Conservation (phyloP, 53 echinoderm and acorn worm species). For the Crossaster papposus region DNA sequence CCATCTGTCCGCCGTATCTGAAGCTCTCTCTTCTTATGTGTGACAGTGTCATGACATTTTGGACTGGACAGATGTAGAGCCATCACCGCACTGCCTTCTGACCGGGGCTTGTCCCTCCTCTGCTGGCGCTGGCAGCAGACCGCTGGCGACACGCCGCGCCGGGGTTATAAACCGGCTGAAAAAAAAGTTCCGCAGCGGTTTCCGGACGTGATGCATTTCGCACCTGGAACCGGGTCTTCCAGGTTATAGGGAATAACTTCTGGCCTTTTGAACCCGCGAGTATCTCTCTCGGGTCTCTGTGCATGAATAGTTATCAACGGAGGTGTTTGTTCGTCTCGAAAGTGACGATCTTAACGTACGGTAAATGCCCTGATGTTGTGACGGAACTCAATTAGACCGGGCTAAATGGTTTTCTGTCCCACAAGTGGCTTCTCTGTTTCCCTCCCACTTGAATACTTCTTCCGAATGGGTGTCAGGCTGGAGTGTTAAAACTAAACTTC, state of each 20-base stretch:
- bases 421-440: not conserved
- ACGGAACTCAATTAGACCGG: not conserved
- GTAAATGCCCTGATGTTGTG: not conserved
- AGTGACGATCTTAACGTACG: constrained; percentile 26
- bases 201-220: constrained; percentile 45
- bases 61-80: not conserved
- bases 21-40: not conserved
- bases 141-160: constrained; percentile 34
- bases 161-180: not conserved
- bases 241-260: not conserved
- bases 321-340: constrained; percentile 27
- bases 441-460: not conserved
- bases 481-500: no score
- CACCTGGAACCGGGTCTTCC: constrained; percentile 30
- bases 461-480: constrained; percentile 9
- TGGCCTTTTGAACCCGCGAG: not conserved
- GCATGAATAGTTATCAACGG: constrained; percentile 7
- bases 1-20: not conserved
- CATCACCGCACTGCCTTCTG: constrained; percentile 26
- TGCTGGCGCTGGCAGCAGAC: constrained; percentile 11
- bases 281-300: not conserved
- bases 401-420: constrained; percentile 7
- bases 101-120: constrained; percentile 5
- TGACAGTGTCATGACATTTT: not conserved
- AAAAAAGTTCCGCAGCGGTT: constrained; percentile 32